Evolutionary conservation across 2,113 vertebrate species (phyloP), one percentile per base, ranked within the genome.

Genomic region (Nicator chloris): DNA sequence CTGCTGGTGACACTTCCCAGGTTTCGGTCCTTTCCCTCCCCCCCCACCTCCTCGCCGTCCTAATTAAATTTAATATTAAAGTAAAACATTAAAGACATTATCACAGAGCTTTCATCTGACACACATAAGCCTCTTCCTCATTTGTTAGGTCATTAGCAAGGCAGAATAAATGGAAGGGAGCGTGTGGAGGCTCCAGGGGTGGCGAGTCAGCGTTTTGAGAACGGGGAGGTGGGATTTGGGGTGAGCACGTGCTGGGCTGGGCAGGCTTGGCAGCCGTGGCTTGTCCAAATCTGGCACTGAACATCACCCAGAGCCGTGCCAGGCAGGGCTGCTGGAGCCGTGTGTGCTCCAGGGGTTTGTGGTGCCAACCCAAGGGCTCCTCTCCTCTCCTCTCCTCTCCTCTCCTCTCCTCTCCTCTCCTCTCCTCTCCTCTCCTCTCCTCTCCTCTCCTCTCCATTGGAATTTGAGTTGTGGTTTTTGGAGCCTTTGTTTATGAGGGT

Each of bases 61-160:
- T 96, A 92, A 96, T 96, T 94, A 90, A 85, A 92, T 92, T 73
- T 79, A 91, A 81, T 87, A 90, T 91, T 70, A 61, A 88, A 92
- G 37, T 78, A 64, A 95, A 95, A 53, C 80, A 79, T 76, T 85
- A 30, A 83, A 83, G 79, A 26, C 42, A 2, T 84, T 87, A 69
- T 77, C 27, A 11, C 19, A 39, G 65, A 66, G 79, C 82, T 90
- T 86, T 84, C 71, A 93, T 94, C 83, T 85, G 86, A 88, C 70
- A 64, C 53, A 15, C 64, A 9, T 7, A 71, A 92, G 51, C 45
- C 28, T 59, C 73, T 31, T 17, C 26, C 56, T 89, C 75, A 93
- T 86, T 63, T 83, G 85, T 86, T 15, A 47, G 68, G 82, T 65
- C 39, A 54, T 92, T 90, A 93, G 60, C 57, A 28, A 91, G 86